Evolutionary conservation across 64 coral and sea anemone species (phyloP).

Genomic region (Exaiptasia diaphana): DNA sequence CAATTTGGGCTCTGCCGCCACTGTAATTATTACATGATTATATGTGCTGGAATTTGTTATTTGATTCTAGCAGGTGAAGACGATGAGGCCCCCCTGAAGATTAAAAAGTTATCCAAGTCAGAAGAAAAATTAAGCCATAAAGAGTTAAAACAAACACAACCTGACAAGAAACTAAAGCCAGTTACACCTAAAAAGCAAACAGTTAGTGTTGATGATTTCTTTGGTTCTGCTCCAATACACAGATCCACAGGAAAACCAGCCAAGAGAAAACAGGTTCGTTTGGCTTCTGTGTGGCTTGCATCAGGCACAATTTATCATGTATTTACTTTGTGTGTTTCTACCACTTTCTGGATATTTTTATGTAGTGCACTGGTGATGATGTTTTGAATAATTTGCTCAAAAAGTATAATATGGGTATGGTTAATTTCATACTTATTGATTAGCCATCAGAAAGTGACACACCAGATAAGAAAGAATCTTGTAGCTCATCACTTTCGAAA

Average conservation of each 20-base stretch:
- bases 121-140: slow-evolving; percentile 17
- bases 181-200: neutral
- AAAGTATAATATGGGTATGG: neutral
- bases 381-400: neutral
- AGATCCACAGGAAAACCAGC: slow-evolving; percentile 14
- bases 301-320: neutral
- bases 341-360: neutral
- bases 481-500: neutral
- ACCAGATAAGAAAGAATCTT: neutral
- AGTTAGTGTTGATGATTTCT: slow-evolving; percentile 25
- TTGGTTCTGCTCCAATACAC: slow-evolving; percentile 36
- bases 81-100: slow-evolving; percentile 25
- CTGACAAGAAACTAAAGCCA: neutral
- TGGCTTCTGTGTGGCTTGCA: neutral
- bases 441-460: neutral
- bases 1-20: neutral
- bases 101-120: slow-evolving; percentile 17
- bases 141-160: neutral
- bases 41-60: neutral
- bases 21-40: neutral
- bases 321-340: neutral
- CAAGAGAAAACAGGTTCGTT: slow-evolving; percentile 51
- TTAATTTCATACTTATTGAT: neutral
- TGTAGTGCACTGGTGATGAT: neutral
- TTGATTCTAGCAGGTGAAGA: slow-evolving; percentile 11